phyloP scores from a whole-genome alignment of 2,888 invertebrate species.

The Cheilosia scutellata region DNA sequence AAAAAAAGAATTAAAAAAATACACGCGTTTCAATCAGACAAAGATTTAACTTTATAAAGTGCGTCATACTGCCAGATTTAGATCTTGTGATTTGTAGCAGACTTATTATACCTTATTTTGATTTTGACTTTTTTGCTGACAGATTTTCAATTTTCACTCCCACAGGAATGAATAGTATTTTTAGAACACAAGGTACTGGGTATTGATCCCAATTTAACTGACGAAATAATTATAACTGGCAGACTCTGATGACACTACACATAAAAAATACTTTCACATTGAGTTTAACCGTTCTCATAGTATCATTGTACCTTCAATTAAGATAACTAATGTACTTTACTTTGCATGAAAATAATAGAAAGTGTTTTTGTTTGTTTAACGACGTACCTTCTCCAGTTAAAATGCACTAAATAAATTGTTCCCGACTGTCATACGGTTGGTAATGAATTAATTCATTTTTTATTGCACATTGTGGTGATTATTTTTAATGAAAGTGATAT shows the following conservation, averaged over 20 bases:
- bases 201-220: too few relatives aligned
- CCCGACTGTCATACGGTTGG: conserved; percentile 28
- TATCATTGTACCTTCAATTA: conserved; percentile 14
- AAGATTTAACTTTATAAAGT: too few relatives aligned
- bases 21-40: too few relatives aligned
- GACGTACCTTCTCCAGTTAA: conserved; percentile 11
- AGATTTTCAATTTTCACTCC: too few relatives aligned
- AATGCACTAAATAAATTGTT: conserved; percentile 1
- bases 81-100: too few relatives aligned
- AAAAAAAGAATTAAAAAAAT: too few relatives aligned
- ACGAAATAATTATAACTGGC: not conserved
- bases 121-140: too few relatives aligned
- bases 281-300: conserved; percentile 17
- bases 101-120: too few relatives aligned
- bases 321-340: conserved; percentile 17
- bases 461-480: conserved; percentile 3
- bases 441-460: conserved; percentile 26
- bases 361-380: conserved; percentile 31
- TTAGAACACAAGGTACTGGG: too few relatives aligned
- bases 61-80: too few relatives aligned
- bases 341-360: conserved; percentile 21
- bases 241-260: not conserved
- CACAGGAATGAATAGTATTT: too few relatives aligned
- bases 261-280: conserved; percentile 25
- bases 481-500: conserved; percentile 16